Conservation (phyloP, 23 tunicate species). For the Styela clava region DNA sequence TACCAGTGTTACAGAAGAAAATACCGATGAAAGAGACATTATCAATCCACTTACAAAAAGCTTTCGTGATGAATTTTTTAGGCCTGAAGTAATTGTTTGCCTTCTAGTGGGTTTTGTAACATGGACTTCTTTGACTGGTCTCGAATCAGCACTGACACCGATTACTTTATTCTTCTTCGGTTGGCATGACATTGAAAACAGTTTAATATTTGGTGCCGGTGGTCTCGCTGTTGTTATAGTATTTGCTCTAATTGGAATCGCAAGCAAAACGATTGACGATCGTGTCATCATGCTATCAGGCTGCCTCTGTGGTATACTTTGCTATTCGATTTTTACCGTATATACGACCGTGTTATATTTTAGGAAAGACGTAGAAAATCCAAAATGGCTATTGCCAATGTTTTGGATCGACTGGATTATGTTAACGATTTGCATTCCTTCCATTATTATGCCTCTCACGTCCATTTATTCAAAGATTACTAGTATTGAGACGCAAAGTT, state of each 20-base stretch:
- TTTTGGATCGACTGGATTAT: background rate
- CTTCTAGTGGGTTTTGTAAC: conserved; percentile 47
- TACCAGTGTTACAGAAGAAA: background rate
- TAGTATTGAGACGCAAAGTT: conserved; percentile 15
- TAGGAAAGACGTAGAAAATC: background rate
- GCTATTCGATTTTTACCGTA: background rate
- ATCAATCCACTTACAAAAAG: background rate
- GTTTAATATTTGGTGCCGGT: conserved; percentile 51
- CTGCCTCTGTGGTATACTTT: background rate
- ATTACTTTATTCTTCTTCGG: conserved; percentile 44
- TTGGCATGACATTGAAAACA: conserved; percentile 65
- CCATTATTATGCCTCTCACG: background rate
- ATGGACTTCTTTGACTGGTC: conserved; percentile 69
- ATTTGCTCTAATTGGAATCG: background rate
- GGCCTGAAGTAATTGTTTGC: conserved; percentile 81
- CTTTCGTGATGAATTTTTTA: conserved; percentile 41
- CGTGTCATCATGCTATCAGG: conserved; percentile 3
- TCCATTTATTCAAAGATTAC: conserved; percentile 24
- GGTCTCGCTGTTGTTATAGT: conserved; percentile 39
- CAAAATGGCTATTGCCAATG: conserved; percentile 11
- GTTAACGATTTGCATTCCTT: conserved; percentile 8
- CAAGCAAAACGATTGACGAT: conserved; percentile 9
- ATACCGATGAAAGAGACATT: background rate
- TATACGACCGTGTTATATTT: background rate
- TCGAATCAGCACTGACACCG: conserved; percentile 76